These are phyloP conservation scores for Drosophila tanythrix DNA, from an alignment of 2,888 invertebrate species.

Conservation along the genomic window DNA sequence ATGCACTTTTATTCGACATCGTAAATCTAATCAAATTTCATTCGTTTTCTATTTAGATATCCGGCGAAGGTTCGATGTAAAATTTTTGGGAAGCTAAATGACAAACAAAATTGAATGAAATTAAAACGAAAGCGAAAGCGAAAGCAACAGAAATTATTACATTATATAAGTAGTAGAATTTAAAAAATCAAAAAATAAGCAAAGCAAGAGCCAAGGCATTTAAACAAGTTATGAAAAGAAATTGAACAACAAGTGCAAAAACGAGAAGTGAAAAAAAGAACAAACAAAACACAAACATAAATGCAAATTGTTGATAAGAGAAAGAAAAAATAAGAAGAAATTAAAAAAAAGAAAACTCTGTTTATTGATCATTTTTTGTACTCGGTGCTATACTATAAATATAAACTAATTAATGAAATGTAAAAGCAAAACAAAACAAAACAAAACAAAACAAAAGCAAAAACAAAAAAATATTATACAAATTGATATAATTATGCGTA, in stretches of 20 bases:
- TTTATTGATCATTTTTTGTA: conserved; percentile 82
- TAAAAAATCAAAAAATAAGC: conserved; percentile 43
- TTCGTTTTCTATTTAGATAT: conserved; percentile 68
- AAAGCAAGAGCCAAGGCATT: conserved; percentile 46
- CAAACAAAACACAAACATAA: conserved; percentile 20
- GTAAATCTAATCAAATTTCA: not conserved
- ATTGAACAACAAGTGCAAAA: conserved; percentile 9
- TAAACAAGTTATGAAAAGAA: conserved; percentile 33
- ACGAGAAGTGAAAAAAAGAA: not conserved
- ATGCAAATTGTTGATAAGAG: conserved; percentile 47
- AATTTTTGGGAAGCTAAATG: conserved; percentile 44
- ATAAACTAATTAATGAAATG: conserved; percentile 73
- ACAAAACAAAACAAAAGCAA: conserved; percentile 15
- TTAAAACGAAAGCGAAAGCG: conserved; percentile 41
- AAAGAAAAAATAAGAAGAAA: conserved; percentile 24
- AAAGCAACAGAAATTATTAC: conserved; percentile 76
- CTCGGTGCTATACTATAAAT: conserved; percentile 85
- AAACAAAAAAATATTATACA: conserved; percentile 46
- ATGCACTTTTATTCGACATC: not conserved
- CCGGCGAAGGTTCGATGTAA: conserved; percentile 82
- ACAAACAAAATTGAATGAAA: conserved; percentile 30
- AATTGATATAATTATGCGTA: conserved; percentile 71
- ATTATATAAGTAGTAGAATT: conserved; percentile 77
- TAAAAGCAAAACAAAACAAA: conserved; percentile 38
- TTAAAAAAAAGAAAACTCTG: conserved; percentile 63